Evolutionary conservation across 1,140 invertebrate species (phyloP), one percentile per base, ranked within the genome.

Genomic region (Lepidotrigona ventralis): DNA sequence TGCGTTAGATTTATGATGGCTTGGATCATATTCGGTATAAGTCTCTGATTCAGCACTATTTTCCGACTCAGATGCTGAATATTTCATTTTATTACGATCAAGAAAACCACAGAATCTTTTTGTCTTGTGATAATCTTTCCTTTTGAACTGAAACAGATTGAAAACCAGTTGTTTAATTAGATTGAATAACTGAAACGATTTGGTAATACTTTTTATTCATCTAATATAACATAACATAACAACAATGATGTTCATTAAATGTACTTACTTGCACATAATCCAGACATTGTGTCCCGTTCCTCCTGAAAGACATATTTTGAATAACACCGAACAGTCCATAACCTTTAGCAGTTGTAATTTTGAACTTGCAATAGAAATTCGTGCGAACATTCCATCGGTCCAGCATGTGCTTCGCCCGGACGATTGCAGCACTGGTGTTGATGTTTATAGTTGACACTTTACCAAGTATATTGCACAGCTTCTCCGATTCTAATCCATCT

Each of bases 221-320:
- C 2, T 56, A 56, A 56, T 21, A 64, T 26, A n/a, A n/a, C 14
- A n/a, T 29, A 68, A 33, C n/a, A 23, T 70, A 26, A 46, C 56
- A 70, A 53, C 83, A 70, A 58, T 54, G 21, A 39, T 29, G 21
- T 9, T 73, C 3, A 19, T 63, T 63, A 21, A 23, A 71, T 5
- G n/a, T 23, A 81, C 33, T 85, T 81, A 93, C 92, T 83, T 85
- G 86, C 51, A 93, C 82, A 68, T 91, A 93, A 85, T 93, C 93
- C 21, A 93, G 23, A 54, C 93, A 93, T 1, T 84, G 51, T 9
- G 73, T 85, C 12, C 77, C 87, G 64, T 90, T 89, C 14, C 64
- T 79, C 51, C 93, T 85, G 9, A 93, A 88, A 64, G 88, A 90
- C 86, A 93, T 90, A 56, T 83, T 91, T 64, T 93, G 92, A 39